A percentile compares a stretch with the other conserved stretches of the same genome.
Conservation (phyloP, 2,888 invertebrate species). For the Tipula unca region DNA sequence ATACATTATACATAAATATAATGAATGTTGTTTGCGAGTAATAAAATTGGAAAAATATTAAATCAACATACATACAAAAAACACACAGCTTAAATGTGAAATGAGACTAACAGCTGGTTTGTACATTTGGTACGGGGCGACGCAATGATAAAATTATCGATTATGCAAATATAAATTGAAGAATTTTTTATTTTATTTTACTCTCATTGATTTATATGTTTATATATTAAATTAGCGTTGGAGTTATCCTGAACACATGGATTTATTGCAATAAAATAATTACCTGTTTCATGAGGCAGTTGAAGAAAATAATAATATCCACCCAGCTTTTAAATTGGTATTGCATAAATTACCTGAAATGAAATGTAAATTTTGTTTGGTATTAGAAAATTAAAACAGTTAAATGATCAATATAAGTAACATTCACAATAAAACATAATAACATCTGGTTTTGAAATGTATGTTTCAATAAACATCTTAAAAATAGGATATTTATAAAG, state of each 20-base stretch:
- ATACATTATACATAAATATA: not conserved
- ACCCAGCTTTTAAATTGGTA: not conserved
- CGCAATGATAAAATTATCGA: not conserved
- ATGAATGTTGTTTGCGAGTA: not conserved
- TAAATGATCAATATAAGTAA: no score
- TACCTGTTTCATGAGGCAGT: not conserved
- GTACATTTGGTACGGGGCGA: not conserved
- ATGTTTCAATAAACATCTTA: no score
- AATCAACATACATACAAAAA: not conserved
- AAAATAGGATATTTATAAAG: no score
- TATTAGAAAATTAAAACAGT: not conserved
- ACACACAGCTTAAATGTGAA: not conserved
- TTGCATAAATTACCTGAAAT: not conserved
- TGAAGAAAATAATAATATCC: not conserved
- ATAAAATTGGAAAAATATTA: not conserved
- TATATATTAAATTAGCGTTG: not conserved
- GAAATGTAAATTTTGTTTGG: no score
- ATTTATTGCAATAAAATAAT: not conserved
- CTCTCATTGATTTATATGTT: not conserved
- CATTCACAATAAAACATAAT: no score
- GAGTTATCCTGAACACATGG: not conserved
- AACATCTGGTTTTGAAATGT: no score
- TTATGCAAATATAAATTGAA: not conserved
- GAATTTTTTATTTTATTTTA: not conserved
- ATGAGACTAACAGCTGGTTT: not conserved